Evolutionary conservation across 2,113 vertebrate genomes (phyloP), one percentile per base, ranked within the genome.

Genomic region (Tauraco erythrolophus): DNA sequence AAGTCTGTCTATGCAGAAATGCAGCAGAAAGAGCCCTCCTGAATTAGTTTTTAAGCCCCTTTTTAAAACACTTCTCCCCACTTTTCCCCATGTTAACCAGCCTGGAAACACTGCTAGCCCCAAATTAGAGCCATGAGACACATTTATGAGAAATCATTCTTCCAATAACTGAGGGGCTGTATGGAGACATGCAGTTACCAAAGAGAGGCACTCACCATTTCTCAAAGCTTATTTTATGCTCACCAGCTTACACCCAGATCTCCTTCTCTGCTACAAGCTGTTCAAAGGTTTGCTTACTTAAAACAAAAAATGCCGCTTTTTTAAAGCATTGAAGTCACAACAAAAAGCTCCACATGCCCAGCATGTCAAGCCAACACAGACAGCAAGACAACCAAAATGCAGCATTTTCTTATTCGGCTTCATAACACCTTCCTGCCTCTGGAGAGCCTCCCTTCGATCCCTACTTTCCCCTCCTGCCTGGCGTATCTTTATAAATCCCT

Each of bases 271-370:
- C 71, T 84, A 93, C 64, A 84, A 95, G 79, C 76, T 84, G 51
- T 92, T 96, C 92, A 91, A 96, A 87, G 56, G 25, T 53, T 66
- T 96, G 76, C 54, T 81, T 89, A 72, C 82, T 83, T 88, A 85
- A 92, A 95, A 91, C 75, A 43, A 64, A 86, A 95, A 91, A 78
- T 12, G 14, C 11, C 27, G 11, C 24, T 88, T 90, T 76, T 61
- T 45, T 57, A 69, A 81, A 86, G 33, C 74, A 79, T 79, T 80
- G n/a, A 96, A 91, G 33, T 77, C 64, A 79, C 33, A 88, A 50
- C 60, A 92, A 51, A 82, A 87, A 91, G 48, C 27, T 89, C 35
- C 48, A 75, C 45, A 71, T 0, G 0, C 56, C 57, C 74, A 79
- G 80, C 61, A 60, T 1, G 2, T 51, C 48, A 89, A 95, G 53